Conservation (phyloP, 1,140 invertebrate species). For the Stegodyphus dumicola region DNA sequence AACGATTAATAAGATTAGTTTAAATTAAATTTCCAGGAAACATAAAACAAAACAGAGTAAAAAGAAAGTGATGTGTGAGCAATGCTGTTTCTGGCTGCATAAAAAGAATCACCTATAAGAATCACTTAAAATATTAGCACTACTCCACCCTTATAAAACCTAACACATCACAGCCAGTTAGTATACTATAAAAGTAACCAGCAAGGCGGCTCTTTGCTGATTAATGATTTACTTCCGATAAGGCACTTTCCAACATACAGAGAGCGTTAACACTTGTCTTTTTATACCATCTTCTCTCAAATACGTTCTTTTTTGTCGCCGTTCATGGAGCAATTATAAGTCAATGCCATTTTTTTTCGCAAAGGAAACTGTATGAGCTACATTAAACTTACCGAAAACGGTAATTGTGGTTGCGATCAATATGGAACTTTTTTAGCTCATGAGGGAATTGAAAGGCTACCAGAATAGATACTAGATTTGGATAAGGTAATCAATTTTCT, state of each 20-base stretch:
- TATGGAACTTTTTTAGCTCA: not conserved
- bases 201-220: not conserved
- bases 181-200: not conserved
- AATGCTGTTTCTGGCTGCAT: no score
- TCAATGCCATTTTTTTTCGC: not conserved
- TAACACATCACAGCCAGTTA: not conserved
- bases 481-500: no score
- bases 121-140: slow-evolving; percentile 15
- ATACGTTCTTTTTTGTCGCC: not conserved
- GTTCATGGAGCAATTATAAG: slow-evolving; percentile 28
- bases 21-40: no score
- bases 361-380: slow-evolving; percentile 11
- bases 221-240: slow-evolving; percentile 20
- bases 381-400: slow-evolving; percentile 33
- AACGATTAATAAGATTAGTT: no score
- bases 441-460: no score
- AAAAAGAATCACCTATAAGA: not conserved
- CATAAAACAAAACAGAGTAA: no score
- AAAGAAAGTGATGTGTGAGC: no score
- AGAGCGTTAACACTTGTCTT: not conserved
- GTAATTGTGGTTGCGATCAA: slow-evolving; percentile 30
- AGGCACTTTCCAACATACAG: not conserved
- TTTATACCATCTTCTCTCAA: not conserved
- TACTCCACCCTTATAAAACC: not conserved
- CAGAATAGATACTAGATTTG: no score